A percentile compares a stretch with the other conserved stretches of the same genome.
Conservation (phyloP, 2,888 invertebrate genomes). For the Opisthograptis luteolata region DNA sequence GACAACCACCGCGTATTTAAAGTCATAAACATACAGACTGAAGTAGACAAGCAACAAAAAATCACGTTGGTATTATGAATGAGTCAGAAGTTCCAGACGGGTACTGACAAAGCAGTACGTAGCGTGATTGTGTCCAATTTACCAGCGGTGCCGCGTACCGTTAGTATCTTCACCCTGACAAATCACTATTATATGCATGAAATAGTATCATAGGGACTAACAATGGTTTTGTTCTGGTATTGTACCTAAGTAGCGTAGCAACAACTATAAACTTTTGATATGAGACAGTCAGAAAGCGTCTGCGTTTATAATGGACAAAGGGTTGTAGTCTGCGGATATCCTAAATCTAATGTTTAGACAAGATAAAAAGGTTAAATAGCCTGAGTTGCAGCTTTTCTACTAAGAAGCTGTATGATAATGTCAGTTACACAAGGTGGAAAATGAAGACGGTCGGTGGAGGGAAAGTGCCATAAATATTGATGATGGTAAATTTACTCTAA, state of each 20-base stretch:
- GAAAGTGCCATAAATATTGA: too few relatives aligned
- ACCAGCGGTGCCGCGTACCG: conserved; percentile 65
- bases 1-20: too few relatives aligned
- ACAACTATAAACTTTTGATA: neutral
- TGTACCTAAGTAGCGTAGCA: neutral
- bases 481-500: too few relatives aligned
- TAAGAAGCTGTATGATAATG: too few relatives aligned
- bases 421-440: too few relatives aligned
- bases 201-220: conserved; percentile 36
- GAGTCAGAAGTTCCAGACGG: conserved; percentile 65
- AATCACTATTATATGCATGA: conserved; percentile 64
- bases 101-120: conserved; percentile 55
- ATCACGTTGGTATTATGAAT: conserved; percentile 46
- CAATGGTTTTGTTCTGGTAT: conserved; percentile 8
- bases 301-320: neutral
- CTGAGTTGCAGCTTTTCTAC: too few relatives aligned
- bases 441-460: too few relatives aligned
- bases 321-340: neutral
- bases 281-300: neutral
- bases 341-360: neutral
- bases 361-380: too few relatives aligned
- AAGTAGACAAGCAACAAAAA: conserved; percentile 23
- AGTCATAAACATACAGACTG: too few relatives aligned
- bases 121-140: conserved; percentile 78
- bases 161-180: conserved; percentile 71